Conservation (phyloP, 2,113 vertebrate genomes). For the Cyanoderma ruficeps region DNA sequence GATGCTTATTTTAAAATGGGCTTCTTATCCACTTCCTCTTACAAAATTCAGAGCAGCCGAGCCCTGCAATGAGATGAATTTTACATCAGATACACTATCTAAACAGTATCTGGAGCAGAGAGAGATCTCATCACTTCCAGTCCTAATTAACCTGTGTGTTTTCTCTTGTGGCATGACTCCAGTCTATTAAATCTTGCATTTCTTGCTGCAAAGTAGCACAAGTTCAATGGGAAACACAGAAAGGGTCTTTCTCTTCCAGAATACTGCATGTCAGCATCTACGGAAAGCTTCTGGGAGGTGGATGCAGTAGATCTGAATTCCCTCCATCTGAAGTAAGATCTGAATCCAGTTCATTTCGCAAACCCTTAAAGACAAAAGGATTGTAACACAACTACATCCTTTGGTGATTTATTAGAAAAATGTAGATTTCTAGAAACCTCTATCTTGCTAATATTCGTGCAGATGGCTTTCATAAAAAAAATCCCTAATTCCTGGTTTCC, state of each 20-base stretch:
- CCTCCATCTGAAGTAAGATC: neutral
- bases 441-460: rapidly evolving
- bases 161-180: neutral
- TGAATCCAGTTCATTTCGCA: neutral
- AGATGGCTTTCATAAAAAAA: neutral
- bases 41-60: neutral
- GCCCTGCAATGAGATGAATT: neutral
- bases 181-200: neutral
- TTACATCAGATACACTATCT: constrained; percentile 13
- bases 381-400: neutral
- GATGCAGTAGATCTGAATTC: neutral
- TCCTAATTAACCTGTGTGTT: constrained; percentile 33
- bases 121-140: constrained; percentile 3
- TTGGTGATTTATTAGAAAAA: neutral
- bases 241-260: neutral
- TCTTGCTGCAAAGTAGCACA: neutral
- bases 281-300: neutral
- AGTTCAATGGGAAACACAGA: neutral
- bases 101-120: constrained; percentile 12
- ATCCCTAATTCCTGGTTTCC: neutral
- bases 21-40: neutral
- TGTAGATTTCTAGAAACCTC: neutral
- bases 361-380: neutral
- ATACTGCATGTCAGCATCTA: neutral
- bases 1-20: neutral